phyloP scores from a whole-genome alignment of 2,797 vertebrate species.

The Melanotaenia trifasciata region DNA sequence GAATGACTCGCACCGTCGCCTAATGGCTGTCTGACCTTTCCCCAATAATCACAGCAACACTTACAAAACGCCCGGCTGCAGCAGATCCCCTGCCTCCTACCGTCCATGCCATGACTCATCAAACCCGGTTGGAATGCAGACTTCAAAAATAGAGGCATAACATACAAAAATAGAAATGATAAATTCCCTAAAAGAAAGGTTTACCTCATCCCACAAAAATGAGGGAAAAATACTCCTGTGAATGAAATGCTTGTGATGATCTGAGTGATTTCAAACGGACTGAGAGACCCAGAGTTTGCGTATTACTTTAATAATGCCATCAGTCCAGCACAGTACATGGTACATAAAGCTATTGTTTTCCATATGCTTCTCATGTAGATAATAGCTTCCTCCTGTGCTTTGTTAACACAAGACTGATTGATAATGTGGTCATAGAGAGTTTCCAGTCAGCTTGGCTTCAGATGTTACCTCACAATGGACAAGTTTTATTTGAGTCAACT shows the following conservation, averaged over 20 bases:
- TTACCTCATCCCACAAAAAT: slow-evolving; percentile 61
- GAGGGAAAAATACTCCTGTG: slow-evolving; percentile 30
- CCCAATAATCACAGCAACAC: slow-evolving; percentile 10
- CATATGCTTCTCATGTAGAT: slow-evolving; percentile 14
- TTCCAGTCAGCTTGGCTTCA: slow-evolving; percentile 24
- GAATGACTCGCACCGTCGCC: slow-evolving; percentile 42
- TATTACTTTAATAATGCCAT: slow-evolving; percentile 27
- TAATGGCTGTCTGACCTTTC: slow-evolving; percentile 29
- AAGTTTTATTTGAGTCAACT: slow-evolving; percentile 21
- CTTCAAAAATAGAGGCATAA: slow-evolving; percentile 72
- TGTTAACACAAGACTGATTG: slow-evolving; percentile 16
- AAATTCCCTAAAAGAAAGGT: slow-evolving; percentile 47
- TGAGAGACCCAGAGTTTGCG: slow-evolving; percentile 19
- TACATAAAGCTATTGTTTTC: slow-evolving; percentile 33
- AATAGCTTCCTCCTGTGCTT: slow-evolving; percentile 21
- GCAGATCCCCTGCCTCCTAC: slow-evolving; percentile 6
- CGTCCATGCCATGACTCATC: slow-evolving; percentile 64
- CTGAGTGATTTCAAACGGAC: slow-evolving; percentile 12
- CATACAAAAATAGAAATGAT: slow-evolving; percentile 68
- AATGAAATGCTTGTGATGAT: slow-evolving; percentile 43
- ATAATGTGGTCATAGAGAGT: slow-evolving; percentile 39
- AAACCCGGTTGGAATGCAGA: slow-evolving; percentile 31
- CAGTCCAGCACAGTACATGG: slow-evolving; percentile 8
- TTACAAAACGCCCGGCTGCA: slow-evolving; percentile 23
- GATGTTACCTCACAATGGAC: slow-evolving; percentile 18